Conservation (phyloP, 2,113 vertebrate genomes). For the Xerus inauris region DNA sequence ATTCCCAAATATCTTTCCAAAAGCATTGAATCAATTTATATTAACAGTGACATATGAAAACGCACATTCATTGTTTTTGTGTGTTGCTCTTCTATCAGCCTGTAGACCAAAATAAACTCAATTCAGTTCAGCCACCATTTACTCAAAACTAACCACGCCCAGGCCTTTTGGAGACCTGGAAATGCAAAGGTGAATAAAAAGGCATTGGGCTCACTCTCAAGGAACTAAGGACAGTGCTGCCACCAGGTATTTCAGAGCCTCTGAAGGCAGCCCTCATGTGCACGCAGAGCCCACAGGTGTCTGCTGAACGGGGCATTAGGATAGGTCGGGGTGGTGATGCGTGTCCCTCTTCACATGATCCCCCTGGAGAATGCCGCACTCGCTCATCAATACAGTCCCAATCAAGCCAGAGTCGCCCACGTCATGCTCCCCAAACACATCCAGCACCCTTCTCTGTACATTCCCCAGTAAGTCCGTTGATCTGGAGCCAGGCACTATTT, state of each 20-base stretch:
- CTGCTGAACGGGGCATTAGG: constrained; percentile 31
- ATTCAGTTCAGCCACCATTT: constrained; percentile 1
- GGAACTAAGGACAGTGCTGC: not conserved
- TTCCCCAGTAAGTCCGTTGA: not conserved
- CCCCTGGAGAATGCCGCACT: not conserved
- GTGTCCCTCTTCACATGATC: not conserved
- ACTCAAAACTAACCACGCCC: not conserved
- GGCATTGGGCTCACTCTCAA: not conserved
- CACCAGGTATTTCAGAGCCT: constrained; percentile 7
- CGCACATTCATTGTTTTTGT: not conserved
- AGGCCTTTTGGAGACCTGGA: not conserved
- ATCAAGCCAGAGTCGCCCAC: not conserved
- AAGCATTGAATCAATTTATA: not conserved
- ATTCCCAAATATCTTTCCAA: constrained; percentile 36
- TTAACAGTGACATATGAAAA: not conserved
- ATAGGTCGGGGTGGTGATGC: constrained; percentile 30
- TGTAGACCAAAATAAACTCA: constrained; percentile 27
- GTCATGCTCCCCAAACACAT: not conserved
- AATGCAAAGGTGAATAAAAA: not conserved
- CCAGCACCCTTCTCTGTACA: not conserved
- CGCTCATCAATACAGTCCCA: not conserved
- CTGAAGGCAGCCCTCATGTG: not conserved
- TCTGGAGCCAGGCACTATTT: not conserved
- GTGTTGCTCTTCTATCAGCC: not conserved
- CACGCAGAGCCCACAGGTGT: constrained; percentile 28